Evolutionary conservation across 64 coral and sea anemone species (phyloP), one percentile per base, ranked within the genome.

Genomic region (Montipora efflorescens): DNA sequence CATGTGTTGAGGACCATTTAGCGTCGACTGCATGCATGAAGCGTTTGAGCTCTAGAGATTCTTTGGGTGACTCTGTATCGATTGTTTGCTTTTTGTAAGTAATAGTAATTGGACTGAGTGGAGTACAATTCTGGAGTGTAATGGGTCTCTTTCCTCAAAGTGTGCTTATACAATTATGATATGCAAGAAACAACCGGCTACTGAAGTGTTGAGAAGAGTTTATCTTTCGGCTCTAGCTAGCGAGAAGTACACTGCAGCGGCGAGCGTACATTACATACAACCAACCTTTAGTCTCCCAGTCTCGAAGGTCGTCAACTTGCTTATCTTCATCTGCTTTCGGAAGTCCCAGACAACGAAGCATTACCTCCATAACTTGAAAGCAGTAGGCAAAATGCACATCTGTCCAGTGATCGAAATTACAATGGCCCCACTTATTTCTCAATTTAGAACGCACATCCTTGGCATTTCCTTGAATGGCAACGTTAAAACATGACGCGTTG

Each of bases 351-450:
- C 57, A 77, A 44, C 75, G 91, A 48, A 79, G 7, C 36, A 93
- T 64, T 67, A 72, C 79, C 36, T 87, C 91, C 82, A 93, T 93
- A 16, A 79, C 75, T 74, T 93, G 91, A 71, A 93, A 93, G 48
- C 91, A 70, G 28, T n/a, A 3, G 8, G 47, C 15, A 48, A 93
- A 93, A 25, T 87, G 59, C 2, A 74, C 46, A 8, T 59, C 91
- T 22, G 74, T 84, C 91, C 91, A 93, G 20, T 87, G 81, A 18
- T 59, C 53, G 78, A 87, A 93, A 59, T 93, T 93, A 47, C 91
- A 93, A 78, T 93, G 91, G 73, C 91, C 90, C 90, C 90, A 92
- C 19, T 83, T 49, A 84, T 92, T 93, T 78, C 91, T 79, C 9
- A 87, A 75, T 59, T 87, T 72, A 55, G 81, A 23, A 7, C 91